phyloP scores from a whole-genome alignment of 2,888 invertebrate genomes.

The Strigamia maritima region DNA sequence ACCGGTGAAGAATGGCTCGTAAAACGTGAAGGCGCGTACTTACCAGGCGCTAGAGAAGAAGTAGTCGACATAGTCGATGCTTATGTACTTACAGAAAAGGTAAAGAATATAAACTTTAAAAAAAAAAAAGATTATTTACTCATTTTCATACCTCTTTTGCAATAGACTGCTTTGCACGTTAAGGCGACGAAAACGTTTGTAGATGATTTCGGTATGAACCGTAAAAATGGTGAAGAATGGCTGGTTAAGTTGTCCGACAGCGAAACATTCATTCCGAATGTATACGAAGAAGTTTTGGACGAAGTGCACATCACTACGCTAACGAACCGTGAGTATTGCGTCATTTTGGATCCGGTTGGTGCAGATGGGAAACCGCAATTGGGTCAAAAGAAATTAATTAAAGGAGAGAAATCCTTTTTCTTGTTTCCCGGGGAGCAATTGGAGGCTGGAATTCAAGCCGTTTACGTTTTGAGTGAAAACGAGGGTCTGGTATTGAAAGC shows the following conservation, averaged over 20 bases:
- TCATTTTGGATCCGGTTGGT: conserved; percentile 54
- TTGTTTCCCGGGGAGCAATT: conserved; percentile 56
- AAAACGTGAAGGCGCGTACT: conserved; percentile 55
- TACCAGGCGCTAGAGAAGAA: conserved; percentile 57
- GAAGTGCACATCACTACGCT: conserved; percentile 55
- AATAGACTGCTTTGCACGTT: conserved; percentile 56
- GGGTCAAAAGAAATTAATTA: conserved; percentile 55
- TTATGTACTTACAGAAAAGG: conserved; percentile 56
- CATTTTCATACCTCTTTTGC: too few species aligned
- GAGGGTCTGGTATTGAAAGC: conserved; percentile 56
- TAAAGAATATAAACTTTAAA: conserved; percentile 43
- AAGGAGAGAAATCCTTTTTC: conserved; percentile 57
- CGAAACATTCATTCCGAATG: conserved; percentile 57
- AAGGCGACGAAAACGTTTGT: conserved; percentile 53
- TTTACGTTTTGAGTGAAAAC: conserved; percentile 55
- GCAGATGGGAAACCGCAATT: conserved; percentile 52
- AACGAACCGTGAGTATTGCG: conserved; percentile 56
- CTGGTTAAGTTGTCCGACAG: conserved; percentile 54
- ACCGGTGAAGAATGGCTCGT: conserved; percentile 57
- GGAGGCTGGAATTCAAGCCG: conserved; percentile 55
- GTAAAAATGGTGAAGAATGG: conserved; percentile 58
- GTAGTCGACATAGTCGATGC: conserved; percentile 55
- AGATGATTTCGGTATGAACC: conserved; percentile 52
- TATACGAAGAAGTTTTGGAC: conserved; percentile 55
- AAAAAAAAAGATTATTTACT: background rate